Conservation (phyloP, 2,888 invertebrate species). For the Sabatieria punctata region DNA sequence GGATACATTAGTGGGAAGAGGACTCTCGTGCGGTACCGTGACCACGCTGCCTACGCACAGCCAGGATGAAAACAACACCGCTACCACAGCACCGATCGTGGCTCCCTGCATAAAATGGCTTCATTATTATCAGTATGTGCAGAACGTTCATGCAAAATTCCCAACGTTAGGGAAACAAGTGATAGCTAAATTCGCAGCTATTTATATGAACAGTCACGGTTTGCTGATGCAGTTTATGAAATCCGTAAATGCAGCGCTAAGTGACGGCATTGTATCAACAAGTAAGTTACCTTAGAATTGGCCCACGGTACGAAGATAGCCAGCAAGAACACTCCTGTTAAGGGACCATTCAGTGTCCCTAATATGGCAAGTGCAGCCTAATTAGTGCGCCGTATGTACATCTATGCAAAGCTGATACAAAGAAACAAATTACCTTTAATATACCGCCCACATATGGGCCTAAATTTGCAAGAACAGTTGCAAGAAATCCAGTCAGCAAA, state of each 20-base stretch:
- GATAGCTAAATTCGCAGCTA: too few species aligned
- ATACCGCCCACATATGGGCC: constrained; percentile 5
- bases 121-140: constrained; percentile 31
- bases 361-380: constrained; percentile 4
- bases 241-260: too few species aligned
- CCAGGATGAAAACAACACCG: background rate
- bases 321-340: constrained; percentile 5
- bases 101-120: constrained; percentile 16
- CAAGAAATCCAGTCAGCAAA: constrained; percentile 1
- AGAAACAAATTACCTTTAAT: background rate
- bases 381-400: background rate
- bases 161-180: too few species aligned
- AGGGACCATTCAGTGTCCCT: constrained; percentile 1
- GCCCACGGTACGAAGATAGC: constrained; percentile 7
- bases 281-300: constrained; percentile 1
- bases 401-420: background rate
- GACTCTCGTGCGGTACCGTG: background rate
- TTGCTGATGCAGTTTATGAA: too few species aligned
- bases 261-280: too few species aligned
- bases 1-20: too few species aligned
- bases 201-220: too few species aligned
- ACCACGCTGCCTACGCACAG: background rate
- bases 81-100: background rate
- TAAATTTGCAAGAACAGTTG: constrained; percentile 2
- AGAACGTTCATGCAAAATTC: too few species aligned